Conservation (phyloP, 2,113 vertebrate genomes). For the Sinocyclocheilus anophthalmus region DNA sequence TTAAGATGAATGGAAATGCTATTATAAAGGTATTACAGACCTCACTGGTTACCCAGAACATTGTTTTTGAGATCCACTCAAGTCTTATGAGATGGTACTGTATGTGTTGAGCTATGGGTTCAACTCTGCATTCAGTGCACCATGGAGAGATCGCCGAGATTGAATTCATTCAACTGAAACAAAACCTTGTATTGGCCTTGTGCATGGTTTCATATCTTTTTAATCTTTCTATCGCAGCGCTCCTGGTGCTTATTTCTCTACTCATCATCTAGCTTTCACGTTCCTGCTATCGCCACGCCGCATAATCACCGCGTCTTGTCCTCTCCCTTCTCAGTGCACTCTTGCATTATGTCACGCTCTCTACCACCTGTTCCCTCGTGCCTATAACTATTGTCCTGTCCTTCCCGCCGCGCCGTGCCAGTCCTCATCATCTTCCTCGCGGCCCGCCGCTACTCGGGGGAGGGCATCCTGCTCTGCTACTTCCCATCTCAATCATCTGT, state of each 20-base stretch:
- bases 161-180: conserved; percentile 41
- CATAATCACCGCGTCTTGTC: too few relatives aligned
- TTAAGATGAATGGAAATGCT: background rate
- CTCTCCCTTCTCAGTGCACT: too few relatives aligned
- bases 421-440: too few relatives aligned
- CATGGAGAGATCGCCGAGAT: background rate
- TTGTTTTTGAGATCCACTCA: background rate
- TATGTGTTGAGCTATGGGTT: background rate
- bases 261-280: background rate
- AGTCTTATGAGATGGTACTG: background rate
- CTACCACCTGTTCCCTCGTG: too few relatives aligned
- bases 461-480: too few relatives aligned
- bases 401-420: too few relatives aligned
- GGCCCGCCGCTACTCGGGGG: too few relatives aligned
- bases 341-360: too few relatives aligned
- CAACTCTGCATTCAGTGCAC: background rate
- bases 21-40: background rate
- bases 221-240: too few relatives aligned
- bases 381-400: too few relatives aligned
- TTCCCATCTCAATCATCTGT: too few relatives aligned
- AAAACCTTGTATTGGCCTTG: conserved; percentile 34
- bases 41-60: background rate
- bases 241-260: too few relatives aligned
- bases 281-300: background rate
- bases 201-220: conserved; percentile 28